A percentile compares a stretch with the other conserved stretches of the same genome.
Conservation (phyloP, 2,888 invertebrate species). For the Pachydiplax longipennis region DNA sequence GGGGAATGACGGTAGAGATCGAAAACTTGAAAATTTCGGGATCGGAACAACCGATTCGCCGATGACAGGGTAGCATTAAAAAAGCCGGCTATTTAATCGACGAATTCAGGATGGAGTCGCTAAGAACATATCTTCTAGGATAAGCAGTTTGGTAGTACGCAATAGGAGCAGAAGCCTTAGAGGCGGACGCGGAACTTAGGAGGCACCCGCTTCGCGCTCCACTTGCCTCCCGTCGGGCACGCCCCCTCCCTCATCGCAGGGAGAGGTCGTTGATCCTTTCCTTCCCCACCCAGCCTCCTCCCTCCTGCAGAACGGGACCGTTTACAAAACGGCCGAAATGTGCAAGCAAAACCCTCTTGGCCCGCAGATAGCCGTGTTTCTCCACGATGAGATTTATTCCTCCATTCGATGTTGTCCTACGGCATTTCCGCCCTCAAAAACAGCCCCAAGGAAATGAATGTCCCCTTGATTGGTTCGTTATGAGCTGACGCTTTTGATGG, state of each 20-base stretch:
- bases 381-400: too few species aligned
- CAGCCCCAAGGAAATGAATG: too few species aligned
- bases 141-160: not conserved
- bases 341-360: not conserved
- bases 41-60: too few species aligned
- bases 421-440: too few species aligned
- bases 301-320: not conserved
- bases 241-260: not conserved
- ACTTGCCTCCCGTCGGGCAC: not conserved
- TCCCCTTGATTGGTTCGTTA: too few species aligned
- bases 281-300: not conserved
- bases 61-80: too few species aligned
- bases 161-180: not conserved
- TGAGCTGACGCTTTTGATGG: too few species aligned
- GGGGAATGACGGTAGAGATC: too few species aligned
- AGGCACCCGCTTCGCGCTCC: constrained; percentile 11
- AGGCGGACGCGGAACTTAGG: not conserved
- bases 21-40: too few species aligned
- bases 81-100: too few species aligned
- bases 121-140: not conserved
- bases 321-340: constrained; percentile 13
- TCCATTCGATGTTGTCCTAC: too few species aligned
- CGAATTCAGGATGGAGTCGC: not conserved
- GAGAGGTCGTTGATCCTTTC: constrained; percentile 24
- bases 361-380: not conserved